Evolutionary conservation across 2,888 invertebrate species (phyloP).

Genomic region (Aphidoletes aphidimyza): DNA sequence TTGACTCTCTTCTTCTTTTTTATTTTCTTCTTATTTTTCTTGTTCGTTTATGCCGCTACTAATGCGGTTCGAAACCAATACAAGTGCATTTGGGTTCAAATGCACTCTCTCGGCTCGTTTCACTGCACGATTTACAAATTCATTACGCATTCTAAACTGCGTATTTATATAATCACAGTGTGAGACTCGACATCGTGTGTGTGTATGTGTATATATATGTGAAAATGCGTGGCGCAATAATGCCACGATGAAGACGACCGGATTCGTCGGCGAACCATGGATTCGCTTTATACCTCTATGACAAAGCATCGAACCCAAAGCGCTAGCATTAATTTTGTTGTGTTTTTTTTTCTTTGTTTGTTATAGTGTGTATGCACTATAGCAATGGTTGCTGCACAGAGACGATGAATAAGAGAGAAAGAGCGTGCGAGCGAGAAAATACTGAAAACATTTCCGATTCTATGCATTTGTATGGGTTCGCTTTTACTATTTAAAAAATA

Average conservation of each 20-base stretch:
- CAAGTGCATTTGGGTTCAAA: slow-evolving; percentile 28
- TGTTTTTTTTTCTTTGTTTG: too few species aligned
- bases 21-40: background rate
- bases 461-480: slow-evolving; percentile 44
- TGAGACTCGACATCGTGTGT: slow-evolving; percentile 46
- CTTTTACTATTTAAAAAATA: background rate
- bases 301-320: slow-evolving; percentile 14
- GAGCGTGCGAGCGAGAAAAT: too few species aligned
- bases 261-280: background rate
- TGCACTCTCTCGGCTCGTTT: background rate
- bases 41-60: background rate
- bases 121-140: slow-evolving; percentile 10
- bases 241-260: slow-evolving; percentile 14
- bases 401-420: background rate
- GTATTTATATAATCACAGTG: slow-evolving; percentile 52
- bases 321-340: background rate
- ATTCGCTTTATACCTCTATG: background rate
- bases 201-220: too few species aligned
- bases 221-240: slow-evolving; percentile 48
- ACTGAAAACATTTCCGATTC: slow-evolving; percentile 38
- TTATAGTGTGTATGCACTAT: background rate
- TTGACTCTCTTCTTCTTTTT: background rate
- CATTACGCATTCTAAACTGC: slow-evolving; percentile 28
- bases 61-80: background rate
- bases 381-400: background rate